phyloP scores from a whole-genome alignment of 2,888 invertebrate genomes.

The Cryptocheilus praepositus region DNA sequence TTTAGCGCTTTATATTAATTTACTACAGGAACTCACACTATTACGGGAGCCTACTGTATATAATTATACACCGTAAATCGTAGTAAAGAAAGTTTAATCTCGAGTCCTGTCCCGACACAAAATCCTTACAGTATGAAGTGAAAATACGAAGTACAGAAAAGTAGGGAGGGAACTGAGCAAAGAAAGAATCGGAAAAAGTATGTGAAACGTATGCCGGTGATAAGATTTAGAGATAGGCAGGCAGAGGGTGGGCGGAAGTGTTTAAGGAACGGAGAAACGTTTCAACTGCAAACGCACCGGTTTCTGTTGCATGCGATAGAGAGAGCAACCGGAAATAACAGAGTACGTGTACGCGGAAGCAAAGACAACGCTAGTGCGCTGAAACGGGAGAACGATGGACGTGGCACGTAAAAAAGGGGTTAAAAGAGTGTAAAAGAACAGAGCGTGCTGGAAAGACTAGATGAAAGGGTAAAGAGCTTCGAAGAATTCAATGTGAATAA shows the following conservation, averaged over 20 bases:
- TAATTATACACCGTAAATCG: no score
- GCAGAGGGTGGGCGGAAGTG: not conserved
- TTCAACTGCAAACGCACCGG: not conserved
- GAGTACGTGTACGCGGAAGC: conserved; percentile 10
- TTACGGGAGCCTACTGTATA: no score
- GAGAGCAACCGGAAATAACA: not conserved
- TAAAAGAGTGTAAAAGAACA: not conserved
- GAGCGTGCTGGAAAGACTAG: not conserved
- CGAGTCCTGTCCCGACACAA: no score
- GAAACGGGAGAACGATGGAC: conserved; percentile 8
- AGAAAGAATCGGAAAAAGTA: conserved; percentile 1
- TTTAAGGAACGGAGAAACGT: conserved; percentile 1
- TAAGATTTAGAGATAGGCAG: not conserved
- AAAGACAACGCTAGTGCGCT: conserved; percentile 5
- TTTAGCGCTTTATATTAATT: no score
- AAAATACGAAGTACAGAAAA: not conserved
- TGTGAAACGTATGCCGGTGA: not conserved
- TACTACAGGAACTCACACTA: no score
- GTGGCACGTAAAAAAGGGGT: conserved; percentile 16
- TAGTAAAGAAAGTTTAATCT: no score
- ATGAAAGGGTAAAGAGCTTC: not conserved
- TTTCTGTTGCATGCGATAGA: not conserved
- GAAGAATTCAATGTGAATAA: no score
- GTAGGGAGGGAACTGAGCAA: conserved; percentile 12
- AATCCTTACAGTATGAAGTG: no score